Evolutionary conservation across 2,888 invertebrate species (phyloP).

Genomic region (Chrysolina americana): DNA sequence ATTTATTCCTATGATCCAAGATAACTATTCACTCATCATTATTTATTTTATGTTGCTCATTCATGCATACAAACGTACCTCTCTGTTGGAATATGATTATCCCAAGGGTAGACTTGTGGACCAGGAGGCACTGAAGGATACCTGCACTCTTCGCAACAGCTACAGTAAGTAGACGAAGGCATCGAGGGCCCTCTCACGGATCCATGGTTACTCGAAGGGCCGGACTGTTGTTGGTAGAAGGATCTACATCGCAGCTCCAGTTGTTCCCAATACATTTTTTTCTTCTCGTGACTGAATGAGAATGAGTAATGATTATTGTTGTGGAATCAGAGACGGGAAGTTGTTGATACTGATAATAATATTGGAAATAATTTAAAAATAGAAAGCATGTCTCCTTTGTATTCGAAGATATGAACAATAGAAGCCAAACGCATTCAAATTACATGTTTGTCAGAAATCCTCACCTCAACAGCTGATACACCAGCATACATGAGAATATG

Average conservation of each 20-base stretch:
- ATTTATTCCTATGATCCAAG: too few relatives aligned
- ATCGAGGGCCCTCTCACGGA: constrained; percentile 69
- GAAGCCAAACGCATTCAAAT: background rate
- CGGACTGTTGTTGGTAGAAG: constrained; percentile 76
- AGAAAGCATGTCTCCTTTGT: too few relatives aligned
- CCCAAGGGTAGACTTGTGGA: constrained; percentile 75
- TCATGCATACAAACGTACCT: constrained; percentile 58
- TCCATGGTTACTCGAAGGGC: constrained; percentile 65
- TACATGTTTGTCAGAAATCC: constrained; percentile 31
- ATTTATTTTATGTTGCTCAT: too few relatives aligned
- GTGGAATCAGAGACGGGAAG: too few relatives aligned
- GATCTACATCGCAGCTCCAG: constrained; percentile 87
- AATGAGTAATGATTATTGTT: background rate
- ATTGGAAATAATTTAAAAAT: too few relatives aligned
- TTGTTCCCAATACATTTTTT: constrained; percentile 97
- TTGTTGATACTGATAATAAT: too few relatives aligned
- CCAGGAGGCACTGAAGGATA: constrained; percentile 73
- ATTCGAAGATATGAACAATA: background rate
- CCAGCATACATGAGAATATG: constrained; percentile 93
- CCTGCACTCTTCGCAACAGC: constrained; percentile 82
- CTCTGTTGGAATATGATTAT: constrained; percentile 68
- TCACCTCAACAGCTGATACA: constrained; percentile 88
- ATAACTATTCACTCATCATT: too few relatives aligned
- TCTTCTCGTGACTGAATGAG: constrained; percentile 90
- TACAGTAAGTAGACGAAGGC: constrained; percentile 71